phyloP scores from a whole-genome alignment of 2,888 invertebrate species.

The Hemaris fuciformis region DNA sequence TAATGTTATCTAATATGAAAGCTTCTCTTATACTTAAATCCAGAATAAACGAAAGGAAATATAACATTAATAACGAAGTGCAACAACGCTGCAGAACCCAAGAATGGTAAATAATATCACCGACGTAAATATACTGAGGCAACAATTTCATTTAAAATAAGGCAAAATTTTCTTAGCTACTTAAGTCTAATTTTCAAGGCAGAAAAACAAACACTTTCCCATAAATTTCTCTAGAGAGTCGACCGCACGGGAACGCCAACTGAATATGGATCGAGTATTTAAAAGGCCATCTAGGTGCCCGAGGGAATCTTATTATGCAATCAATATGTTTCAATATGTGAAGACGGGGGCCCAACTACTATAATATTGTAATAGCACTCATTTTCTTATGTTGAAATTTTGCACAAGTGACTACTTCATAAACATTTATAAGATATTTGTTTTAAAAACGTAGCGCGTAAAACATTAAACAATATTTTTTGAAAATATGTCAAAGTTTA shows the following conservation, averaged over 20 bases:
- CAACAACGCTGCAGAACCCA: background rate
- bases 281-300: slow-evolving; percentile 29
- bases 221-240: slow-evolving; percentile 29
- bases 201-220: slow-evolving; percentile 28
- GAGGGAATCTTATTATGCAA: slow-evolving; percentile 31
- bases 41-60: background rate
- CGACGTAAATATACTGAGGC: background rate
- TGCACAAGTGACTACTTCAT: no score
- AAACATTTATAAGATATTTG: no score
- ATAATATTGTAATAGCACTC: background rate
- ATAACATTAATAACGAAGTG: background rate
- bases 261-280: slow-evolving; percentile 45
- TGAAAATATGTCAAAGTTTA: no score
- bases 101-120: background rate
- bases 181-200: slow-evolving; percentile 13
- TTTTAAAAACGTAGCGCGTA: no score
- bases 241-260: slow-evolving; percentile 27
- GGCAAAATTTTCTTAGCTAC: background rate
- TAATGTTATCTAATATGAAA: no score
- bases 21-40: background rate
- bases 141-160: background rate
- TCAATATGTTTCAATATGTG: slow-evolving; percentile 24
- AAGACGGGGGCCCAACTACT: background rate
- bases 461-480: no score
- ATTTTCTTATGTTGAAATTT: background rate